Base-by-base conservation (phyloP, 2,113 vertebrate species). In the Solea solea region DNA sequence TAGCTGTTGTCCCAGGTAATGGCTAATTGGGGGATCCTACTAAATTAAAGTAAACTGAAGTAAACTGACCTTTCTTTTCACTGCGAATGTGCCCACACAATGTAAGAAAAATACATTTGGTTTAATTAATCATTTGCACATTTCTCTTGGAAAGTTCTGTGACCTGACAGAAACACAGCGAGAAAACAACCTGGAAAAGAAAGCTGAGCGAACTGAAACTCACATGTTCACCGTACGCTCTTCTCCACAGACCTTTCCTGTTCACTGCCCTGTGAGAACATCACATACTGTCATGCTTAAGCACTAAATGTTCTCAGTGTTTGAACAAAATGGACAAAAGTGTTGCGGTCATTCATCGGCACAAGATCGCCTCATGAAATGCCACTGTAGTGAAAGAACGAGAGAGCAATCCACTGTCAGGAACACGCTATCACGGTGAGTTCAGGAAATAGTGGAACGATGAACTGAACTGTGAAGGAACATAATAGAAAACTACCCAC, bases 381-480 rank as follows among this genome's bases (percentile, higher is more conserved):
- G 51, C 9, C 27, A 46, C 27, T 74, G 60, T 63, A 57, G 71
- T 59, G n/a, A 65, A 21, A 25, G 16, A 45, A 79, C 46, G 40
- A 74, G 68, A 74, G 61, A 64, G 2, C 1, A n/a, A 40, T 34
- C 59, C 44, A 27, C 9, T 53, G 44, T 63, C 9, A 55, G 51
- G 51, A 46, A 65, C 25, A 21, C 40, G 28, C 9, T 48, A 52
- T 67, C 49, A 68, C 27, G 28, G 14, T 25, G 28, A 45, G 40
- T 52, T 54, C 61, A 4, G 16, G 55, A 52, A 51, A 72, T 52
- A 49, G 41, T 1, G 0, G 11, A n/a, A 70, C 44, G 51, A 71
- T 25, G 3, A 60, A 44, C 1, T 48, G 50, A 76, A 64, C 42
- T 55, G 25, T 10, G 49, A 66, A 16, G 63, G 42, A 62, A 60